phyloP scores from a whole-genome alignment of 2,113 vertebrate genomes.

The pig (Sus scrofa) region DNA sequence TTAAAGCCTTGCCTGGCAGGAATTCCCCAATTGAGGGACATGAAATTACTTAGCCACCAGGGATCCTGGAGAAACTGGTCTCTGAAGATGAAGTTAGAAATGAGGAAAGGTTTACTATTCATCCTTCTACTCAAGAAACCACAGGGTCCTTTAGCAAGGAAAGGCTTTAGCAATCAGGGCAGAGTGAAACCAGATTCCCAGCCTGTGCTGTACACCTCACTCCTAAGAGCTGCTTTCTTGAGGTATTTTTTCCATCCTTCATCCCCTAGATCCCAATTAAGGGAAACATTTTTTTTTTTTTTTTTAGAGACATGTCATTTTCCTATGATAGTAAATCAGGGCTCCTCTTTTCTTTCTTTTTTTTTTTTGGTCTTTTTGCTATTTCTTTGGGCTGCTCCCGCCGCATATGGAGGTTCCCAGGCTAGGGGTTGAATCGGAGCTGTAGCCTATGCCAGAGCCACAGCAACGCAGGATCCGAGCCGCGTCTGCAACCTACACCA shows the following conservation, averaged over 20 bases:
- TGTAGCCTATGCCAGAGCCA: too few species aligned
- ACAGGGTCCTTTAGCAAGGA: not conserved
- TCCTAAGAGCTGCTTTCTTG: not conserved
- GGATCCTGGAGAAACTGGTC: not conserved
- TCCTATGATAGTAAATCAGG: not conserved
- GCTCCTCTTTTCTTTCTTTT: not conserved
- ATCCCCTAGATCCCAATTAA: constrained; percentile 1
- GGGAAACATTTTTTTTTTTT: not conserved
- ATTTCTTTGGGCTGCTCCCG: too few species aligned
- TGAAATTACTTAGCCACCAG: not conserved
- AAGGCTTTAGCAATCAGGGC: not conserved
- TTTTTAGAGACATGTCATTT: not conserved
- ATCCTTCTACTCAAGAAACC: not conserved
- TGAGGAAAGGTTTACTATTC: not conserved
- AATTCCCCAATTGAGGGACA: not conserved
- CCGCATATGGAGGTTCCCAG: too few species aligned
- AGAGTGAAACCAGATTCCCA: not conserved
- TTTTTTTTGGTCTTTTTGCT: too few species aligned
- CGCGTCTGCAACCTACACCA: too few species aligned
- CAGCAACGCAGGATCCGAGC: too few species aligned
- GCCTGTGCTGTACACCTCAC: not conserved
- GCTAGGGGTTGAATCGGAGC: too few species aligned
- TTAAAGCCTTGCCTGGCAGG: not conserved
- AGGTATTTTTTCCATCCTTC: not conserved
- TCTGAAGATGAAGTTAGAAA: constrained; percentile 4